These are phyloP conservation scores for Diglossa brunneiventris DNA, from an alignment of 2,113 vertebrate species.

Conservation along the genomic window DNA sequence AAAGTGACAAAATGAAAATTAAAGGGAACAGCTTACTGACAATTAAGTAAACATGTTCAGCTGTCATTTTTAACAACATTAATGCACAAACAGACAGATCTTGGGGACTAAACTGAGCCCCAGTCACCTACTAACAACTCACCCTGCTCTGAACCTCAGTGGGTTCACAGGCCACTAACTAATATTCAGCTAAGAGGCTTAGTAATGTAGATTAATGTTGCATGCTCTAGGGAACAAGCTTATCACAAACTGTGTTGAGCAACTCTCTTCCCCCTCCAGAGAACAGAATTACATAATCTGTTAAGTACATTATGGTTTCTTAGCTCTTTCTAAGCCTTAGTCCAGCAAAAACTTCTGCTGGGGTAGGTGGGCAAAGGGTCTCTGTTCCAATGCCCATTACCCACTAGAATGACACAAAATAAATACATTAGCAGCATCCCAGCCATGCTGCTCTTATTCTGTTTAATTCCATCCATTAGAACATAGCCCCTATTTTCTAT, in stretches of 20 bases:
- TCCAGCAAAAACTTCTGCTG: not conserved
- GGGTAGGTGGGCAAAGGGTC: not conserved
- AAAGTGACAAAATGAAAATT: not conserved
- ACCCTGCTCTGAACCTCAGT: not conserved
- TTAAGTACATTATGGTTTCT: slow-evolving; percentile 9
- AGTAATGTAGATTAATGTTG: slow-evolving; percentile 59
- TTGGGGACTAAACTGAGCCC: not conserved
- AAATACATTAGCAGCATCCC: not conserved
- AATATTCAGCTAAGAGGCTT: slow-evolving; percentile 51
- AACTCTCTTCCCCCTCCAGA: slow-evolving; percentile 1
- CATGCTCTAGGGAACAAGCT: slow-evolving; percentile 56
- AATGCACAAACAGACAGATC: not conserved
- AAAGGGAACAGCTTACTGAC: not conserved
- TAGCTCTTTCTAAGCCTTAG: not conserved
- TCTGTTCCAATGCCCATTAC: not conserved
- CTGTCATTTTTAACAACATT: not conserved
- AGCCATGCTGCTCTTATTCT: not conserved
- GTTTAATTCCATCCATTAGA: not conserved
- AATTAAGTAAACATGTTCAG: not conserved
- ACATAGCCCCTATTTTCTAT: not conserved
- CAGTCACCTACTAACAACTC: not conserved
- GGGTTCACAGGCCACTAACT: not conserved
- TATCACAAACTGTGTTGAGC: slow-evolving; percentile 34
- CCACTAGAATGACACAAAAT: not conserved
- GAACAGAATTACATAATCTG: not conserved